Evolutionary conservation across 2,888 invertebrate genomes (phyloP).

Genomic region (Nezara viridula): DNA sequence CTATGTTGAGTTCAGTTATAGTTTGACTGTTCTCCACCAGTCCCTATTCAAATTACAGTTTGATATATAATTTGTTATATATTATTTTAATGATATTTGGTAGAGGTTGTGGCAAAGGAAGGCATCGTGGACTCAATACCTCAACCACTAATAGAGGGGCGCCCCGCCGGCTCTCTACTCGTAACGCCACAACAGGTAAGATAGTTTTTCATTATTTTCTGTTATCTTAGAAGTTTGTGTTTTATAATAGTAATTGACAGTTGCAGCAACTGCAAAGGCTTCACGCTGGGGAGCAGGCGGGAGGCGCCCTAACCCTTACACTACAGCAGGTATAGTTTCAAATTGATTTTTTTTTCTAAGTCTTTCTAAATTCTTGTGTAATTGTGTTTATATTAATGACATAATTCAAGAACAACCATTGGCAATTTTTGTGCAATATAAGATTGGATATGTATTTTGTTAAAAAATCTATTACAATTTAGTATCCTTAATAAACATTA

Average conservation of each 20-base stretch:
- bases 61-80: too few relatives aligned
- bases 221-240: not conserved
- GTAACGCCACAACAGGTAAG: slow-evolving; percentile 67
- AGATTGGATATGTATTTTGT: not conserved
- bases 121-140: slow-evolving; percentile 68
- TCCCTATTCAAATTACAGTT: not conserved
- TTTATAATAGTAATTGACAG: slow-evolving; percentile 61
- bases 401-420: not conserved
- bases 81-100: too few relatives aligned
- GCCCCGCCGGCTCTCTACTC: slow-evolving; percentile 67
- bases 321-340: slow-evolving; percentile 66
- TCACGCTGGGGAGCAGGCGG: slow-evolving; percentile 70
- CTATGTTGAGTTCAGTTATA: not conserved
- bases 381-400: not conserved
- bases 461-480: not conserved
- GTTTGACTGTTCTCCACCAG: not conserved
- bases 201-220: not conserved
- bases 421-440: not conserved
- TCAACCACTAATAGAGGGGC: slow-evolving; percentile 68
- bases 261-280: slow-evolving; percentile 68
- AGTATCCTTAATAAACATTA: not conserved
- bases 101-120: slow-evolving; percentile 65
- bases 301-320: slow-evolving; percentile 69
- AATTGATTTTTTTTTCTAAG: not conserved
- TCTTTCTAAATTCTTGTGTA: not conserved